phyloP scores from a whole-genome alignment of 2,888 invertebrate species.

The Doris montereyensis region DNA sequence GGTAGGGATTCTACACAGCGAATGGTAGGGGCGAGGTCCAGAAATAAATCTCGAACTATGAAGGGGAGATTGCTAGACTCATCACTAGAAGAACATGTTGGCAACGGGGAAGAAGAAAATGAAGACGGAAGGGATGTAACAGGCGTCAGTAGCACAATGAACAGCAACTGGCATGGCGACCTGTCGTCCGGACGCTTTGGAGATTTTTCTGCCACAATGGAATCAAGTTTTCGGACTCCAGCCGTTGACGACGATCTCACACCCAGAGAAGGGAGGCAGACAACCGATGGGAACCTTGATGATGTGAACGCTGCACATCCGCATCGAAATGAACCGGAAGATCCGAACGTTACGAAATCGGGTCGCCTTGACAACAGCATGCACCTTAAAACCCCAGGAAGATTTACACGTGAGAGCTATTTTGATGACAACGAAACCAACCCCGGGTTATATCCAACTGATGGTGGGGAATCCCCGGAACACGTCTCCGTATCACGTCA shows the following conservation, averaged over 20 bases:
- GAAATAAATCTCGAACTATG: background rate
- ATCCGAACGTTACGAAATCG: background rate
- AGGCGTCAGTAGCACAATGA: background rate
- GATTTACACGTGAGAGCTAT: slow-evolving; percentile 14
- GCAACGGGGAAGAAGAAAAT: background rate
- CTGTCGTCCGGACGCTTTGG: background rate
- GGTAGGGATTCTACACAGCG: no score
- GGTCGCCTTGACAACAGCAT: background rate
- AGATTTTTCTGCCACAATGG: slow-evolving; percentile 9
- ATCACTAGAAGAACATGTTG: background rate
- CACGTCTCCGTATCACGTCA: slow-evolving; percentile 15
- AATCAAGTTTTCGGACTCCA: background rate
- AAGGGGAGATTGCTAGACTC: background rate
- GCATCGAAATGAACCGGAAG: background rate
- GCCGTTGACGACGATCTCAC: background rate
- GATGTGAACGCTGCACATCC: background rate
- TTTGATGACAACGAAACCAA: slow-evolving; percentile 11
- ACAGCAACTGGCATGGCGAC: background rate
- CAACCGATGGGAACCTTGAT: no score
- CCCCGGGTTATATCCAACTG: background rate
- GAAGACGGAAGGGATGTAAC: background rate
- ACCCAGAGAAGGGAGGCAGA: no score
- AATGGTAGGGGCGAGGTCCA: background rate
- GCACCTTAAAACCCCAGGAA: slow-evolving; percentile 18
- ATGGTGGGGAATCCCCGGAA: background rate